Conservation (phyloP, 2,888 invertebrate genomes). For the Melanostoma scalare region DNA sequence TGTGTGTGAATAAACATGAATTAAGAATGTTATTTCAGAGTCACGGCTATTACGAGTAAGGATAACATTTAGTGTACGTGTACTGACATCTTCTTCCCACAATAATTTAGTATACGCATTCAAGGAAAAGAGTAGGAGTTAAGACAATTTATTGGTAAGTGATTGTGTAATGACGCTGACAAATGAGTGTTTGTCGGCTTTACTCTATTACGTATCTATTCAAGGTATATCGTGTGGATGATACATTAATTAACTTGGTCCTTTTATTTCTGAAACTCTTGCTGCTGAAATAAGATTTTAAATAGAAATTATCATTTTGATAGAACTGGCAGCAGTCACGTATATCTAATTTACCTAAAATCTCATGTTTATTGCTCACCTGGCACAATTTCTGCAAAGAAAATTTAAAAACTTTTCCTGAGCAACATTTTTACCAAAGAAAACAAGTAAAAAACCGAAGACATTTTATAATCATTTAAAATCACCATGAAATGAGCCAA, state of each 20-base stretch:
- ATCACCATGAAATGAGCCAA: too few species aligned
- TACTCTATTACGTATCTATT: slow-evolving; percentile 75
- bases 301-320: too few species aligned
- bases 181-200: slow-evolving; percentile 74
- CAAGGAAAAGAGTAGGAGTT: slow-evolving; percentile 57
- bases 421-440: too few species aligned
- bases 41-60: slow-evolving; percentile 43
- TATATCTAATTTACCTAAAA: too few species aligned
- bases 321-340: too few species aligned
- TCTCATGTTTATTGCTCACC: too few species aligned
- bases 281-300: too few species aligned
- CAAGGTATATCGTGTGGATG: slow-evolving; percentile 62
- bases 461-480: too few species aligned
- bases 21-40: slow-evolving; percentile 68
- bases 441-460: too few species aligned
- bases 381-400: too few species aligned
- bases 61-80: slow-evolving; percentile 56
- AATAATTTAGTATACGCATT: slow-evolving; percentile 54
- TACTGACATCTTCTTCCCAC: slow-evolving; percentile 71
- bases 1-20: slow-evolving; percentile 68
- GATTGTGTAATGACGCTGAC: slow-evolving; percentile 74
- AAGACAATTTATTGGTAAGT: slow-evolving; percentile 73
- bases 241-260: slow-evolving; percentile 40
- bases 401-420: too few species aligned
- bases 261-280: background rate